phyloP scores from a whole-genome alignment of 2,797 vertebrate species.

The Apodemus agrarius region DNA sequence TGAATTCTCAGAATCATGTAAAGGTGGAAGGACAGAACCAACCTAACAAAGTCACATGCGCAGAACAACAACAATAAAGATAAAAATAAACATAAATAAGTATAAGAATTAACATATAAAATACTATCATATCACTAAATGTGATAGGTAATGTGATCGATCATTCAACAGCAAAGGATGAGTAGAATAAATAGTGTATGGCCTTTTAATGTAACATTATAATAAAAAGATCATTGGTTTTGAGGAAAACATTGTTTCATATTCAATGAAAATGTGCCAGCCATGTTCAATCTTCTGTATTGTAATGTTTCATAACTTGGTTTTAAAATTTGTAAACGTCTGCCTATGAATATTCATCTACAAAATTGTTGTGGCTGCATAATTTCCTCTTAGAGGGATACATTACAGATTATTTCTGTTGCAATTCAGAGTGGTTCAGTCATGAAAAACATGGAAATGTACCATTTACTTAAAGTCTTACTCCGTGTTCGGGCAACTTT shows the following conservation, averaged over 20 bases:
- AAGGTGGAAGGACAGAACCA: not conserved
- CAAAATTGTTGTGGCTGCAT: not conserved
- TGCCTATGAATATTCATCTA: not conserved
- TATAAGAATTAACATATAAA: not conserved
- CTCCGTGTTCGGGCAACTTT: not conserved
- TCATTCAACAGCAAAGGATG: not conserved
- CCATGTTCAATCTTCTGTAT: not conserved
- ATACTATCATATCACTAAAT: not conserved
- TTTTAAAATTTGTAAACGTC: slow-evolving; percentile 37
- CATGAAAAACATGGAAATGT: not conserved
- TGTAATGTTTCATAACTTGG: slow-evolving; percentile 15
- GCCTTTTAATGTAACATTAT: not conserved
- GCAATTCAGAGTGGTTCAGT: not conserved
- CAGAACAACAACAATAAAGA: not conserved
- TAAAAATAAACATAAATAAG: not conserved
- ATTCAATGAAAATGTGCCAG: slow-evolving; percentile 6
- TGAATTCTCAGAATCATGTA: not conserved
- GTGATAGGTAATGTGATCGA: not conserved
- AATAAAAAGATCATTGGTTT: not conserved
- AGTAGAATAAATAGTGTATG: not conserved
- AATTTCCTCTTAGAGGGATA: slow-evolving; percentile 19
- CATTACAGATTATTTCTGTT: not conserved
- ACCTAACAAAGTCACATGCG: not conserved
- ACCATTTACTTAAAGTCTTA: not conserved
- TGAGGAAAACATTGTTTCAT: not conserved